Evolutionary conservation across 1,140 invertebrate genomes (phyloP), one percentile per base, ranked within the genome.

Genomic region (Diabrotica undecimpunctata): DNA sequence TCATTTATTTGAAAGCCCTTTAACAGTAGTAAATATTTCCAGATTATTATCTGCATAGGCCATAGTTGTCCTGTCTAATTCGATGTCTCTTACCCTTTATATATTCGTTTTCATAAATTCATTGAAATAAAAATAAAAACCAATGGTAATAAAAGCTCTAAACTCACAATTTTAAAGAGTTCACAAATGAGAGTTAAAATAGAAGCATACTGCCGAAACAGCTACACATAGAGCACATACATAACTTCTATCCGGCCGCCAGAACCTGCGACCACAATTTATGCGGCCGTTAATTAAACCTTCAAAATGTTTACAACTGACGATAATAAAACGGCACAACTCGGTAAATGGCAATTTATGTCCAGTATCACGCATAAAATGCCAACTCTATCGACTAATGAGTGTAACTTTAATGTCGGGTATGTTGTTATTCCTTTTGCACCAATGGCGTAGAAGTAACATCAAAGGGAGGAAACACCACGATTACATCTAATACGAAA

Each of bases 251-350:
- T 38, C 56, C 14, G 35, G 36, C 12, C n/a, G 37, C 51, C n/a
- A n/a, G 8, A 53, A 14, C 46, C 12, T 10, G 12, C 12, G 11
- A 14, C 51, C 52, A 62, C 62, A 64, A 69, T 66, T 69, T 69
- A 69, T 62, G 64, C n/a, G 61, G 54, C 57, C 67, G 64, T 69
- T 69, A 69, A 69, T 69, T 69, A 66, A 66, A 64, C 67, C 64
- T 66, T 66, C 63, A 66, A 69, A 69, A 66, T 63, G 64, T 69
- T 69, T 69, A 69, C 61, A 59, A 58, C 54, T 57, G 25, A 54
- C 41, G 64, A 69, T 65, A 68, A 68, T 61, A 66, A 62, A 66
- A 66, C 60, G 60, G 46, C 53, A 37, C 53, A 52, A 54, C 59
- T 62, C 56, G 54, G 54, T 59, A 64, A 46, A 64, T 58, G 51